phyloP scores from a whole-genome alignment of 2,888 invertebrate genomes.

The Hirtodrosophila cameraria region DNA sequence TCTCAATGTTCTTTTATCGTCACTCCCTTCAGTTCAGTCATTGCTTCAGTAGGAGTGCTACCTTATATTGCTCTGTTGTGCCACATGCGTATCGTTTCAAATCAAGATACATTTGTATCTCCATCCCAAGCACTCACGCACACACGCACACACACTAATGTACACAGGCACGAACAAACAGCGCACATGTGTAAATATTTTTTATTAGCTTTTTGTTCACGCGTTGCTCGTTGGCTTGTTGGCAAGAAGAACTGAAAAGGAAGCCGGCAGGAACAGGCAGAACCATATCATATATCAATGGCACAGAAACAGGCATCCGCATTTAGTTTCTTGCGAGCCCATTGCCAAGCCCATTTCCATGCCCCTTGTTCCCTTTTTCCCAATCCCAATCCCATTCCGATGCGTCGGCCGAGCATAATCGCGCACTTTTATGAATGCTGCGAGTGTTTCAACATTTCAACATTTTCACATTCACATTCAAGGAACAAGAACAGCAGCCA shows the following conservation, averaged over 20 bases:
- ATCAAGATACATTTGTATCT: slow-evolving; percentile 75
- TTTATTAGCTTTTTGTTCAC: slow-evolving; percentile 61
- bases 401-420: slow-evolving; percentile 63
- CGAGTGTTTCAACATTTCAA: slow-evolving; percentile 32
- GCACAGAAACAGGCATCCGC: slow-evolving; percentile 10
- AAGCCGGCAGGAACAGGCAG: slow-evolving; percentile 16
- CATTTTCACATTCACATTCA: no score
- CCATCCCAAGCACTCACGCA: slow-evolving; percentile 18
- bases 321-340: slow-evolving; percentile 19
- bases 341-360: slow-evolving; percentile 2
- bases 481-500: slow-evolving; percentile 12
- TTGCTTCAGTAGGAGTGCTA: slow-evolving; percentile 1
- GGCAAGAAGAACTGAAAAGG: slow-evolving; percentile 10
- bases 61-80: slow-evolving; percentile 5
- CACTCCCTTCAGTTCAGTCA: background rate
- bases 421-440: slow-evolving; percentile 52
- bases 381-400: slow-evolving; percentile 24
- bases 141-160: background rate
- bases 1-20: slow-evolving; percentile 21
- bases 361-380: no score
- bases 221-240: slow-evolving; percentile 32
- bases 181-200: slow-evolving; percentile 71
- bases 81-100: slow-evolving; percentile 36
- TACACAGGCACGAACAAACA: slow-evolving; percentile 23
- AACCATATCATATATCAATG: slow-evolving; percentile 49